phyloP scores from a whole-genome alignment of 2,113 vertebrate species.

The Bos javanicus region DNA sequence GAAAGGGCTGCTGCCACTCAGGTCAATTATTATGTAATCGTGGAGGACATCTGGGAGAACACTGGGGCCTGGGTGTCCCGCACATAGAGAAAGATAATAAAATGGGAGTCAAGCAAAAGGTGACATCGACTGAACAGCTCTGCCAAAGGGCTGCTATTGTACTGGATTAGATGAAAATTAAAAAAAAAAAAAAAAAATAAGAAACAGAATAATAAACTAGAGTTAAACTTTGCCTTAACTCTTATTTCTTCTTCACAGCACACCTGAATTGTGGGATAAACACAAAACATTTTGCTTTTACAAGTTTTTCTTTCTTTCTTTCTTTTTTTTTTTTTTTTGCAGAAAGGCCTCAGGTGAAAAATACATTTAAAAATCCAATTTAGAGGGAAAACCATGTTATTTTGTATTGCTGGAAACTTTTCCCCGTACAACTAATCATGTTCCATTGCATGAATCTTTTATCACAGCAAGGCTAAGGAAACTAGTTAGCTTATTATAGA shows the following conservation, averaged over 20 bases:
- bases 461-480: not conserved
- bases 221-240: not conserved
- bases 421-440: not conserved
- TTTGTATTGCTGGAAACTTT: not conserved
- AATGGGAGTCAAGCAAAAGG: not conserved
- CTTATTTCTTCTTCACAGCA: not conserved
- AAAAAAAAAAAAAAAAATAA: too few relatives aligned
- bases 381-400: not conserved
- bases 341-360: not conserved
- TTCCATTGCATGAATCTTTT: not conserved
- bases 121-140: not conserved
- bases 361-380: slow-evolving; percentile 23
- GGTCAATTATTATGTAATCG: not conserved
- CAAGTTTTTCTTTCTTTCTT: not conserved
- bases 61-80: rapidly evolving
- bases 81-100: not conserved
- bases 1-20: not conserved
- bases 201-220: not conserved
- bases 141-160: not conserved
- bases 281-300: not conserved
- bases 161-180: not conserved
- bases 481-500: not conserved
- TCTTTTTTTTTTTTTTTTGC: not conserved
- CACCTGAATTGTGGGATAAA: not conserved
- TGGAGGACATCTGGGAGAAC: not conserved